Evolutionary conservation across 1,140 invertebrate species (phyloP).

Genomic region (Drosophila mojavensis): DNA sequence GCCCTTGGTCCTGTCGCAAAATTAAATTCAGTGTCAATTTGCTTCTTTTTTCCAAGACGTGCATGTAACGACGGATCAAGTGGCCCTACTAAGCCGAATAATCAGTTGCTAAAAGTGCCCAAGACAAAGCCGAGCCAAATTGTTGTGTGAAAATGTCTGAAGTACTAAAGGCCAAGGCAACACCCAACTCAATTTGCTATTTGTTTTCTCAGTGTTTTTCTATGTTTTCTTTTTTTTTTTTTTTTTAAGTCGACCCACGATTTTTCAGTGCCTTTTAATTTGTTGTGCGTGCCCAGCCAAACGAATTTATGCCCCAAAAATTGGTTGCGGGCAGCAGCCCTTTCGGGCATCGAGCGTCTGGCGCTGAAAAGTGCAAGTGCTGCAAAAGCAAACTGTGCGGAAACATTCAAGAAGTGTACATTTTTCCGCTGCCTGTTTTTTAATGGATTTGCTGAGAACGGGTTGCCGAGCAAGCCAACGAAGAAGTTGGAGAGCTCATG

Average conservation of each 20-base stretch:
- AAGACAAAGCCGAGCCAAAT: constrained; percentile 39
- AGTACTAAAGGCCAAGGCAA: constrained; percentile 4
- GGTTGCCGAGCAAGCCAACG: constrained; percentile 10
- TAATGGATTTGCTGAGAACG: constrained; percentile 43
- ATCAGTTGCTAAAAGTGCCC: constrained; percentile 42
- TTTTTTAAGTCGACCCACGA: constrained; percentile 11
- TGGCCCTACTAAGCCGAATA: constrained; percentile 25
- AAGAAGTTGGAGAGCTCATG: not conserved
- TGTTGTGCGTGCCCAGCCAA: constrained; percentile 57
- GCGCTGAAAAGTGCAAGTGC: constrained; percentile 70
- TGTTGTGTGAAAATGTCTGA: constrained; percentile 32
- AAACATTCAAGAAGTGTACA: constrained; percentile 75
- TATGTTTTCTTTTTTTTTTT: constrained; percentile 1
- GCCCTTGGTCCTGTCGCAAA: constrained; percentile 45
- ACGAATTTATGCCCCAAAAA: constrained; percentile 62
- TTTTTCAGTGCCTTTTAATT: constrained; percentile 60
- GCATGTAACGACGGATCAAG: constrained; percentile 58
- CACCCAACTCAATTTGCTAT: constrained; percentile 20
- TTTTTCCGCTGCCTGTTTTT: constrained; percentile 44
- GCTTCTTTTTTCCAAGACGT: constrained; percentile 26
- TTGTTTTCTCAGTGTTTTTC: not conserved
- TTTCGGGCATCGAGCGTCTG: constrained; percentile 1
- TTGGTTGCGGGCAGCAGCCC: constrained; percentile 16
- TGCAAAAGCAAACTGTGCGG: constrained; percentile 74
- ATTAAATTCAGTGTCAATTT: constrained; percentile 81